Base-by-base conservation (phyloP, 2,113 vertebrate genomes). In the Carollia perspicillata region DNA sequence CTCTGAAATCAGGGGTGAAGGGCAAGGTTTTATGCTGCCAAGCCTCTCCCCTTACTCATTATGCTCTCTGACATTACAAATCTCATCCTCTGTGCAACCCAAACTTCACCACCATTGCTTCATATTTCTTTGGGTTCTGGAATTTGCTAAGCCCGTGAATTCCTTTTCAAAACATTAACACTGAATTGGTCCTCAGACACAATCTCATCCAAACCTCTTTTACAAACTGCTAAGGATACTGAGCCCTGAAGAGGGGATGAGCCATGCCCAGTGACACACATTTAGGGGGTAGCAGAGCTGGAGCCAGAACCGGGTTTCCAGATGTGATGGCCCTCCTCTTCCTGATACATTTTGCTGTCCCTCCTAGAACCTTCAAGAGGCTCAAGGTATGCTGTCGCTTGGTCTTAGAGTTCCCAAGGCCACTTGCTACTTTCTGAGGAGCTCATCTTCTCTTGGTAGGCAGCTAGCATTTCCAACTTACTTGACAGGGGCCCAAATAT, bases 1-100 rank as follows among this genome's bases (percentile, higher is more conserved):
- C 18, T 79, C 72, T 87, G 35, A 90, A 96, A 63, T 71, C 86
- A 94, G 47, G 49, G 44, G 18, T 84, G 40, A 93, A 35, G n/a
- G 35, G 55, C 58, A 84, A 85, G 69, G 5, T 33, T 71, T 78
- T 91, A 14, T 65, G 33, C 51, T 66, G 35, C 68, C 63, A 93
- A 84, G 28, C 35, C 28, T 78, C 35, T 94, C 51, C 66, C 35
- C 18, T 84, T 11, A 28, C 1, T 81, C 63, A 13, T 23, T 63
- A 44, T 47, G 20, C 33, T 74, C 33, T 80, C 37, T 81, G 30
- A 77, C 58, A 44, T 53, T 53, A n/a, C 17, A 65, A 88, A 28
- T 75, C 81, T 90, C 77, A 88, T 51, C 79, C 55, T 88, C 40
- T 86, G 30, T 49, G 47, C 13, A 83, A 83, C 11, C 18, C 42